Evolutionary conservation across 2,113 vertebrate species (phyloP).

Genomic region (Pseudopipra pipra): DNA sequence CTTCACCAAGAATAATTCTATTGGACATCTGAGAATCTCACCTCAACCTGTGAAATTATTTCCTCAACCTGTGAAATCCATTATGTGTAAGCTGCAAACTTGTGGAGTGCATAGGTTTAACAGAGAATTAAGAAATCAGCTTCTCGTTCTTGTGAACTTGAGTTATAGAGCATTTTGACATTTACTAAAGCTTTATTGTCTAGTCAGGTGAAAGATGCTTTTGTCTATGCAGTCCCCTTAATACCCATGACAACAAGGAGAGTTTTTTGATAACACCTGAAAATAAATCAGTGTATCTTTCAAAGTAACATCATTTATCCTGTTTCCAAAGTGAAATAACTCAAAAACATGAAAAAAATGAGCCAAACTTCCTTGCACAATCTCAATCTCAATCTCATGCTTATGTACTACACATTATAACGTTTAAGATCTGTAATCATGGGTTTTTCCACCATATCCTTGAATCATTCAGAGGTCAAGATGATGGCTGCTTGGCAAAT

Average conservation of each 20-base stretch:
- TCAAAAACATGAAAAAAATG: not conserved
- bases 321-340: not conserved
- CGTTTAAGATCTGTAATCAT: not conserved
- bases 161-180: constrained; percentile 20
- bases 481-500: not conserved
- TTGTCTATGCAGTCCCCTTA: constrained; percentile 28
- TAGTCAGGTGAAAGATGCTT: constrained; percentile 25
- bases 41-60: not conserved
- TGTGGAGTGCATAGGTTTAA: not conserved
- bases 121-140: not conserved
- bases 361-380: not conserved
- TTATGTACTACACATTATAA: not conserved
- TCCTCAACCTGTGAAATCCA: not conserved
- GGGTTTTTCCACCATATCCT: not conserved
- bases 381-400: not conserved
- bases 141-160: not conserved
- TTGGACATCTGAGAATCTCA: not conserved
- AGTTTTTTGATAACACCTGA: not conserved
- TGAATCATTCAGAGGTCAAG: not conserved
- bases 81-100: not conserved
- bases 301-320: not conserved
- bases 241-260: not conserved
- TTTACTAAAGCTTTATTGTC: constrained; percentile 31
- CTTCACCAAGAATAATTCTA: not conserved
- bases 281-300: constrained; percentile 32